Evolutionary conservation across 2,888 invertebrate genomes (phyloP), one percentile per base, ranked within the genome.

Genomic region (Kryphioiulus occultus): DNA sequence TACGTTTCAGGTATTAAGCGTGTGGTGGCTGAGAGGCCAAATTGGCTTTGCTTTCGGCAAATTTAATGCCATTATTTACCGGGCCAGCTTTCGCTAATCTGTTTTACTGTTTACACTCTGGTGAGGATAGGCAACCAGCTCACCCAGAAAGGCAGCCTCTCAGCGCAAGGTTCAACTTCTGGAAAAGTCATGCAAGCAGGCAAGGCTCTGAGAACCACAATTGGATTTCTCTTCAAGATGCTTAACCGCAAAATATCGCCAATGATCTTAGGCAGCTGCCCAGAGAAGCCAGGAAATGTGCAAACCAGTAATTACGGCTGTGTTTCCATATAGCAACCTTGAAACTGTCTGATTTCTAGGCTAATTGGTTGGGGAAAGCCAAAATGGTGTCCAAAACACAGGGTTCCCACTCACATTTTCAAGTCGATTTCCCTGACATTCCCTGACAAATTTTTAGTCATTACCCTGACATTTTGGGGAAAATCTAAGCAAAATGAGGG

Each of bases 131-230:
- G 2, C 26, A 68, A 12, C 68, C 68, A 26, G 26, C 12, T n/a
- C 22, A 22, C 12, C 26, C 26, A 26, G 26, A 68, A 7, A 26
- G 26, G 26, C 26, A 68, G 68, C 26, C 22, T n/a, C 47, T 47
- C 42, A 42, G 5, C 15, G 17, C 47, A 47, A 17, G 12, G n/a
- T 26, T 0, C 12, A 68, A 68, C 26, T 26, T 68, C 39, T 9
- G 39, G 39, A 39, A 39, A 39, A 5, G 39, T 5, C 39, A 5
- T 39, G 3, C n/a, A n/a, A n/a, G 59, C 4, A 59, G 22, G 22
- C n/a, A 59, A 59, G n/a, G 68, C 68, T 26, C 26, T 68, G 26
- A 68, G 26, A 68, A 68, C 68, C 68, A 68, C 68, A 68, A 68
- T 68, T 68, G 68, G 68, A 68, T 68, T 68, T 68, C 26, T 68